Evolutionary conservation across 2,888 invertebrate genomes (phyloP), one percentile per base, ranked within the genome.

Genomic region (Phyllotreta striolata): DNA sequence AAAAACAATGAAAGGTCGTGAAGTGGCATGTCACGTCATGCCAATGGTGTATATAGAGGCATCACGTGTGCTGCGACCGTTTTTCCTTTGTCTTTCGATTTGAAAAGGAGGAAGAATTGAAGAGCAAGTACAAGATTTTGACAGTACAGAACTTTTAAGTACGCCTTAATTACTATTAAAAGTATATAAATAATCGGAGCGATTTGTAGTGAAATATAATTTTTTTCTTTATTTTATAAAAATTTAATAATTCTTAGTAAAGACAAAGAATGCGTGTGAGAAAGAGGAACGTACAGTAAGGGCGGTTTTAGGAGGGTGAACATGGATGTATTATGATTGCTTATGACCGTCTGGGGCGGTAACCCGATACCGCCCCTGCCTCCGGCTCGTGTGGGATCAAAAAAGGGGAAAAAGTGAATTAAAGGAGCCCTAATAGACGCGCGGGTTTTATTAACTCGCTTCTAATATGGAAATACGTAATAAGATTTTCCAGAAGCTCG

Each of bases 331-430:
- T 72, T 71, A 70, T 73, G 76, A 76, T 76, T 75, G 76, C 73
- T 70, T 71, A 71, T 75, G 76, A 74, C 72, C 73, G 72, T 73
- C 71, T 72, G 73, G 74, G 76, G 75, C 73, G 69, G 69, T 73
- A 76, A 77, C 74, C 66, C 70, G 72, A 77, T 72, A 74, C 77
- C 75, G 75, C 76, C 75, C 70, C 68, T 63, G 63, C 60, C 56
- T 57, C 68, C 2, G 9, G 8, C 37, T 51, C 37, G 10, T 65
- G 61, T 55, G 54, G 52, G 51, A 39, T 12, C 43, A 43, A 58
- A 43, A 59, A 68, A 68, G 58, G 68, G 68, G 68, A 63, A 63
- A 58, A 62, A 55, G 41, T 49, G 49, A 51, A 65, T 62, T 65
- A 52, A 52, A 44, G 52, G 60, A 43, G 52, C 34, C 43, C 10